phyloP scores from a whole-genome alignment of 1,140 invertebrate genomes.

The Papilio machaon region DNA sequence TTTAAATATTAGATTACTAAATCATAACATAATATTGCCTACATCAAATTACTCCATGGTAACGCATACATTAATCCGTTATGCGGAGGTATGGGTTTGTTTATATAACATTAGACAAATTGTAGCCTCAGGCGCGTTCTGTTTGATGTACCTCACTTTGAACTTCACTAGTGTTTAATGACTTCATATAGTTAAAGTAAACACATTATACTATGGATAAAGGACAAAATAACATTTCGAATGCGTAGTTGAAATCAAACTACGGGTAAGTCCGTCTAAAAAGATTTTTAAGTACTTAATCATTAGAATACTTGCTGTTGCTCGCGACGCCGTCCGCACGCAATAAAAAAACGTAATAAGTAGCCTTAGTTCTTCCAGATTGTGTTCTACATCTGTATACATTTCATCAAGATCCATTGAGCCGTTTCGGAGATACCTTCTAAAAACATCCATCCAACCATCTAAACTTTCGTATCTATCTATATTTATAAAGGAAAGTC shows the following conservation, averaged over 20 bases:
- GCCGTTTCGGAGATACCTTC: no score
- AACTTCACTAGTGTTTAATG: constrained; percentile 28
- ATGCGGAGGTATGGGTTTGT: constrained; percentile 28
- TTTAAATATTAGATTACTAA: not conserved
- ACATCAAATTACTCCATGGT: constrained; percentile 23
- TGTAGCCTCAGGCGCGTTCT: constrained; percentile 18
- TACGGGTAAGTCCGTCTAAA: not conserved
- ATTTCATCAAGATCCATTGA: no score
- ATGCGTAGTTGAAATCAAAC: not conserved
- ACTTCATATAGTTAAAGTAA: constrained; percentile 5
- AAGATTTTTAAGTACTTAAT: not conserved
- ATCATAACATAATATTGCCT: constrained; percentile 3
- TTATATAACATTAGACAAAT: constrained; percentile 38
- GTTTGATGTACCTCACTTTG: constrained; percentile 35
- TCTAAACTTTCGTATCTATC: no score
- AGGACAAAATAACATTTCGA: not conserved
- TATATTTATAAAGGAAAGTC: no score
- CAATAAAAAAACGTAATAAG: no score
- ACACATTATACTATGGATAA: constrained; percentile 22
- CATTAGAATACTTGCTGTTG: not conserved
- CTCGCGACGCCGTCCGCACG: no score
- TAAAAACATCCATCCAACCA: no score
- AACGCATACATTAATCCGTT: constrained; percentile 15
- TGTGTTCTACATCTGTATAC: no score
- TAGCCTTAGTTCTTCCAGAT: no score